Percentiles rank a stretch among this genome's conserved stretches.
Evolutionary conservation across 1,140 invertebrate genomes (phyloP).

Genomic region (Tetramorium simillimum): DNA sequence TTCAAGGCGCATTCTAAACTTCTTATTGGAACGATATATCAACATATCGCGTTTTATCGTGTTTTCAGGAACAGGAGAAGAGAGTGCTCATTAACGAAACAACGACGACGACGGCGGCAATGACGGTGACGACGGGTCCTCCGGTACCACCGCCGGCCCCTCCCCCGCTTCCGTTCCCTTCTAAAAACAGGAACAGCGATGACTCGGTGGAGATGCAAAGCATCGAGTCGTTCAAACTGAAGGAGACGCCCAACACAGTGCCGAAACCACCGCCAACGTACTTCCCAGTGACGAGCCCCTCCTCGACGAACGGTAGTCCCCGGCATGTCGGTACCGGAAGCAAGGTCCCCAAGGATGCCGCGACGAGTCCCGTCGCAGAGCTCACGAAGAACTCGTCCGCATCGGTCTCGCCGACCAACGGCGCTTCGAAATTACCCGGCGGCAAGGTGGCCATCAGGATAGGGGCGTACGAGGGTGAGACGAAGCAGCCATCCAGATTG

Average conservation of each 20-base stretch:
- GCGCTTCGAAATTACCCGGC: conserved; percentile 39
- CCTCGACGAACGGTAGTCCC: conserved; percentile 71
- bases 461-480: conserved; percentile 83
- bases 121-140: conserved; percentile 55
- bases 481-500: conserved; percentile 88
- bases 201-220: conserved; percentile 90
- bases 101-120: conserved; percentile 53
- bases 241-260: conserved; percentile 86
- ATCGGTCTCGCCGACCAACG: conserved; percentile 36
- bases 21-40: background rate
- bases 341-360: conserved; percentile 59
- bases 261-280: conserved; percentile 90
- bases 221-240: conserved; percentile 90
- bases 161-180: conserved; percentile 71
- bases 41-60: background rate
- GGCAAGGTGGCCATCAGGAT: conserved; percentile 83
- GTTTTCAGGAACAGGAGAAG: conserved; percentile 78
- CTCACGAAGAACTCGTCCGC: conserved; percentile 55
- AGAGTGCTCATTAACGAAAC: conserved; percentile 67
- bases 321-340: conserved; percentile 55
- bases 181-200: conserved; percentile 73
- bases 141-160: conserved; percentile 72
- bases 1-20: background rate
- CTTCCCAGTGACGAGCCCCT: conserved; percentile 81
- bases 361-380: conserved; percentile 57